Conservation (phyloP, 2,797 vertebrate species). For the Gymnoscopelus braueri region DNA sequence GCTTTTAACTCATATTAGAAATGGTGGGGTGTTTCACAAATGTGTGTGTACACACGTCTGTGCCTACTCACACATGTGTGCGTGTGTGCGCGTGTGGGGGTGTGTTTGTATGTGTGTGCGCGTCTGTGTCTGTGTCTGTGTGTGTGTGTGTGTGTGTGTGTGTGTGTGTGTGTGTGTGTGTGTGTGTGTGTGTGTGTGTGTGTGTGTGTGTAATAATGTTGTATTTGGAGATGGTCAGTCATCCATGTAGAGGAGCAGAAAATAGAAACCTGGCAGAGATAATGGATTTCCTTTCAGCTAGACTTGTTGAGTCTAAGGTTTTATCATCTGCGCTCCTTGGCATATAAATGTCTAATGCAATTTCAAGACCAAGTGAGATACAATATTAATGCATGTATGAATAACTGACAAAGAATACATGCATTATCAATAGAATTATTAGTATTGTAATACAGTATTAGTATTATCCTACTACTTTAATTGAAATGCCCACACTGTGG, state of each 20-base stretch:
- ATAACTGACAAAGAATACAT: no score
- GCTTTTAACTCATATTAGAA: slow-evolving; percentile 73
- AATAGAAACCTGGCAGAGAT: slow-evolving; percentile 38
- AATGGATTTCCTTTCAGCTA: slow-evolving; percentile 52
- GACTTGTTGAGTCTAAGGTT: slow-evolving; percentile 28
- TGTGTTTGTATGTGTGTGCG: no score
- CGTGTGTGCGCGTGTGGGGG: slow-evolving; percentile 35
- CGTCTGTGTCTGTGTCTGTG: slow-evolving; percentile 32
- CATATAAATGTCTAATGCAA: slow-evolving; percentile 30
- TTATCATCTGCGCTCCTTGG: slow-evolving; percentile 27
- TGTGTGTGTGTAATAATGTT: slow-evolving; percentile 25
- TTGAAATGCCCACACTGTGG: no score
- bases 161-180: slow-evolving; percentile 1
- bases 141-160: slow-evolving; percentile 5
- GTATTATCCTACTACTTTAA: no score
- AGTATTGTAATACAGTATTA: no score
- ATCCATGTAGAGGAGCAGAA: slow-evolving; percentile 45
- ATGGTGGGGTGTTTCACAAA: slow-evolving; percentile 53
- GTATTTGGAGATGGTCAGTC: slow-evolving; percentile 43
- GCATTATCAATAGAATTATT: no score
- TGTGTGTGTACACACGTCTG: no score
- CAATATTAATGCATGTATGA: slow-evolving; percentile 11
- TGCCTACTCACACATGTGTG: slow-evolving; percentile 48
- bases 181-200: slow-evolving; percentile 14
- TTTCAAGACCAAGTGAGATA: slow-evolving; percentile 15